Percentiles rank a stretch among this genome's conserved stretches.
Conservation (phyloP, 2,888 invertebrate genomes). For the Marasmarcha lunaedactyla region DNA sequence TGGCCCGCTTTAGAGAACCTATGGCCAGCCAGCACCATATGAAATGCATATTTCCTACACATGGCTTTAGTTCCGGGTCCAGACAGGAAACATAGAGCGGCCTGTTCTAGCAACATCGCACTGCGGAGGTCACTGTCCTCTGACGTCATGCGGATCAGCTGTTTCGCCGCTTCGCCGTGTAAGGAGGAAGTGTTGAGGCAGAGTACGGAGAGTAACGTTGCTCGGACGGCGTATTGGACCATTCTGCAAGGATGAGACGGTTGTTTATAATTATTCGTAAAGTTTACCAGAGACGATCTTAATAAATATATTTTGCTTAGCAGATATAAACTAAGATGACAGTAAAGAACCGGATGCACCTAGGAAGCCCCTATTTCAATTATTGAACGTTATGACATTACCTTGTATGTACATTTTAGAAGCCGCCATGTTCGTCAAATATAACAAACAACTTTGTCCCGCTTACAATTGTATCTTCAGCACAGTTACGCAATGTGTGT, state of each 20-base stretch:
- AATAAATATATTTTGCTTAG: too few relatives aligned
- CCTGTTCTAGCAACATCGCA: slow-evolving; percentile 94
- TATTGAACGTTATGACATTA: too few relatives aligned
- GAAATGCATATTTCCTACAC: slow-evolving; percentile 95
- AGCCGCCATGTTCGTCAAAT: too few relatives aligned
- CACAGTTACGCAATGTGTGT: too few relatives aligned
- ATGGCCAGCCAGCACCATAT: slow-evolving; percentile 96
- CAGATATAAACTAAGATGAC: too few relatives aligned
- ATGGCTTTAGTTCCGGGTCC: slow-evolving; percentile 73
- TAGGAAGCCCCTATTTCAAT: too few relatives aligned
- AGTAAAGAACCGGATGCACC: too few relatives aligned
- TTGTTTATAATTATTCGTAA: too few relatives aligned
- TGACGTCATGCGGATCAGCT: slow-evolving; percentile 94
- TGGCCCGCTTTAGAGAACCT: slow-evolving; percentile 94
- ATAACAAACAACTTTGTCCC: too few relatives aligned
- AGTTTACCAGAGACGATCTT: too few relatives aligned
- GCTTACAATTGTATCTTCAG: too few relatives aligned
- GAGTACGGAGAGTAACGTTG: slow-evolving; percentile 89
- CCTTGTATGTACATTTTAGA: too few relatives aligned
- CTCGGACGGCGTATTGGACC: slow-evolving; percentile 92
- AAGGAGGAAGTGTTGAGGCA: slow-evolving; percentile 83
- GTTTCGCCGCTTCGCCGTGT: slow-evolving; percentile 94
- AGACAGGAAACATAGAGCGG: slow-evolving; percentile 89
- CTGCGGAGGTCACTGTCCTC: slow-evolving; percentile 97
- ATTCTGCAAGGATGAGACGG: slow-evolving; percentile 77